Base-by-base conservation (phyloP, 2,113 vertebrate genomes). In the Willisornis vidua region DNA sequence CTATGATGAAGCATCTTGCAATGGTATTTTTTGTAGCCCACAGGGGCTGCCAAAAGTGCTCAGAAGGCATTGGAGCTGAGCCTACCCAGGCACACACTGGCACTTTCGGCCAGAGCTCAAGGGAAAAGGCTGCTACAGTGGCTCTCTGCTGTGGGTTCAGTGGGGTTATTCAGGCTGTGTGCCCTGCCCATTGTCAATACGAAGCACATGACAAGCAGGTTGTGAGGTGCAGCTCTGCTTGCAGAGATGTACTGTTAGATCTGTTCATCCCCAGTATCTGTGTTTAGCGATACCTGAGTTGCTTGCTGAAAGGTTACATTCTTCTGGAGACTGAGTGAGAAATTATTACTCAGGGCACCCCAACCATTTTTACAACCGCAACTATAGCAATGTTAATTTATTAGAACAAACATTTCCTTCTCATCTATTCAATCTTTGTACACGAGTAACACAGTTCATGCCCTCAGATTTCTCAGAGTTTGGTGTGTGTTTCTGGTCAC, bases 1-100 rank as follows among this genome's bases (percentile, higher is more conserved):
- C 7, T 59, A 22, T 20, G 10, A 58, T 37, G 28, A 78, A 58
- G 25, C 33, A 75, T 54, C 61, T 41, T 22, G 33, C 49, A 65
- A 61, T 10, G 18, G 3, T 46, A 16, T 52, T 90, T 87, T 92
- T 78, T 46, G 26, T 52, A 43, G 35, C 45, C 29, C 0, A 0
- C 29, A 19, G 43, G 8, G 35, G 39, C 62, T 57, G 39, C 45
- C 52, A 8, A 4, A 48, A 13, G 16, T 22, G 45, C 19, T 57
- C 29, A 51, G 55, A 19, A 55, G 58, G 48, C 2, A 0, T 0
- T 6, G 33, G 46, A 67, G 17, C 51, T 33, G 43, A 39, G 20
- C n/a, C 29, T 31, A 25, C 10, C 45, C 12, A 29, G n/a, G 33
- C 31, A 13, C 19, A 41, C 28, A 1, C 19, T 17, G 39, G 41